Evolutionary conservation across 2,113 vertebrate species (phyloP).

Genomic region (Corynorhinus townsendii): DNA sequence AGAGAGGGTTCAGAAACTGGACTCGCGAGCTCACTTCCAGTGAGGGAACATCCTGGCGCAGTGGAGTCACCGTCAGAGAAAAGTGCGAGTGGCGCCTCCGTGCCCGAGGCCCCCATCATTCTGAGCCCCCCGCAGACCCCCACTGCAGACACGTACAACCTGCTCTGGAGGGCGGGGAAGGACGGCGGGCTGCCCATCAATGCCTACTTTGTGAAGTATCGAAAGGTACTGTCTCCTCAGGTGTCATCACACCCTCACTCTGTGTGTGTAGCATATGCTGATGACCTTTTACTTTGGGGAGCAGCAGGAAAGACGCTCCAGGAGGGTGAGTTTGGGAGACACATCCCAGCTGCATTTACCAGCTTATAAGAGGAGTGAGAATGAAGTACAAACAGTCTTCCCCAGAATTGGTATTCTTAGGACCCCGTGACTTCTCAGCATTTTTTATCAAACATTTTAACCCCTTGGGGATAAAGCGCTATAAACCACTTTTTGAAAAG

Average conservation of each 20-base stretch:
- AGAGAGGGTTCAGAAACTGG: background rate
- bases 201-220: slow-evolving; percentile 96
- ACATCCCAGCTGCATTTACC: background rate
- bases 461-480: background rate
- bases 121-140: slow-evolving; percentile 93
- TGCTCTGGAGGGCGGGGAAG: slow-evolving; percentile 92
- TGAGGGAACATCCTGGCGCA: background rate
- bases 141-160: slow-evolving; percentile 87
- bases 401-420: background rate
- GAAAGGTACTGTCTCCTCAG: slow-evolving; percentile 85
- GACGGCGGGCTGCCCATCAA: slow-evolving; percentile 91
- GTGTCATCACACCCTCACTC: background rate
- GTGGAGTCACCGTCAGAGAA: slow-evolving; percentile 47
- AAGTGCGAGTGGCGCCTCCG: slow-evolving; percentile 55
- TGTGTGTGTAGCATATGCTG: background rate
- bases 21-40: accelerated
- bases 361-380: background rate
- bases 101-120: slow-evolving; percentile 96
- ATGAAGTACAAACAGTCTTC: background rate
- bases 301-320: background rate
- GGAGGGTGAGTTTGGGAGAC: background rate
- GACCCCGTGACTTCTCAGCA: background rate
- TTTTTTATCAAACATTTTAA: background rate
- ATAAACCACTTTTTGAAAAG: background rate
- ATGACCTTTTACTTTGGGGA: background rate